Evolutionary conservation across 2,888 invertebrate genomes (phyloP).

Genomic region (Rhingia rostrata): DNA sequence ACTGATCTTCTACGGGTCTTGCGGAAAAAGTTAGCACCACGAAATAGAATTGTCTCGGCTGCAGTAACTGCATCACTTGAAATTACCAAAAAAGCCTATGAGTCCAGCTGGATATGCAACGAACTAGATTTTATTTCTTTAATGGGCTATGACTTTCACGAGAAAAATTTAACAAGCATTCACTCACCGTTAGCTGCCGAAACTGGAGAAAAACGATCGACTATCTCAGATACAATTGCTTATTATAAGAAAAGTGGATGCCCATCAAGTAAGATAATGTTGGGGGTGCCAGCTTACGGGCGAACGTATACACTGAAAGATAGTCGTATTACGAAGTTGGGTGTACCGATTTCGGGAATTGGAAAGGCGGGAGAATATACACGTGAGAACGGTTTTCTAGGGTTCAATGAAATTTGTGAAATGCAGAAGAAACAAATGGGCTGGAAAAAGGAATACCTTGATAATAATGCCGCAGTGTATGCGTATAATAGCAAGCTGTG

Average conservation of each 20-base stretch:
- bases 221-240: slow-evolving; percentile 78
- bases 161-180: slow-evolving; percentile 80
- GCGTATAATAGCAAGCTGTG: slow-evolving; percentile 80
- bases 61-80: slow-evolving; percentile 83
- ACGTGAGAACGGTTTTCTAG: slow-evolving; percentile 76
- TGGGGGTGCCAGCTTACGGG: slow-evolving; percentile 83
- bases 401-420: slow-evolving; percentile 77
- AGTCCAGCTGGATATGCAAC: slow-evolving; percentile 81
- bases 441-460: slow-evolving; percentile 79
- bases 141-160: slow-evolving; percentile 84
- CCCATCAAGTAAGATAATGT: slow-evolving; percentile 80
- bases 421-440: slow-evolving; percentile 66
- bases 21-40: slow-evolving; percentile 80
- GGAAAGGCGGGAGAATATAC: slow-evolving; percentile 77
- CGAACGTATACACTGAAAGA: slow-evolving; percentile 80
- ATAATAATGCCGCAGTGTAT: slow-evolving; percentile 79
- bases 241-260: slow-evolving; percentile 81
- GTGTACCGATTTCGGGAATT: slow-evolving; percentile 76
- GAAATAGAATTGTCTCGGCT: slow-evolving; percentile 82
- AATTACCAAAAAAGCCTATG: slow-evolving; percentile 81
- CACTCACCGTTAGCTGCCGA: slow-evolving; percentile 81
- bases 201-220: slow-evolving; percentile 48
- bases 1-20: slow-evolving; percentile 81
- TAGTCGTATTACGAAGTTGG: slow-evolving; percentile 79
- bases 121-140: slow-evolving; percentile 83